Evolutionary conservation across 1,140 invertebrate species (phyloP), one percentile per base, ranked within the genome.

Genomic region (Drosophila suzukii): DNA sequence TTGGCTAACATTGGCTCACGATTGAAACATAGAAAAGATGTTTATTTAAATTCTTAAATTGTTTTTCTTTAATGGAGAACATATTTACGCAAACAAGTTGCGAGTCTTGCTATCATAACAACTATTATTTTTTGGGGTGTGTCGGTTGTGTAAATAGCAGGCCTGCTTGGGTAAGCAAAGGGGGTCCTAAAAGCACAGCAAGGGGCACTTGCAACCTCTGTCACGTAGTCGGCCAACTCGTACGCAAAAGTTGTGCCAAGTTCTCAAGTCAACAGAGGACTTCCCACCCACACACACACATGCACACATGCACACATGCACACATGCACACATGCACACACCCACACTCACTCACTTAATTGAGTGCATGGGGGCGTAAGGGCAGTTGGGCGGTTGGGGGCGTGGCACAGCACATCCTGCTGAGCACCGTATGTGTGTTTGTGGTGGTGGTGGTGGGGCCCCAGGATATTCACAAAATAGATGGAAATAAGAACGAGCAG

Each of bases 201-300:
- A 55, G 51, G 73, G 51, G 47, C 36, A 57, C 47, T 72, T 44
- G 41, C 53, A 62, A 39, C 44, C 46, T 43, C 55, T 30, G 66
- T 73, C 73, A 76, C 72, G 73, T 75, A 73, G 27, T 53, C 60
- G 53, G 15, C 20, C 46, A 66, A 74, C 38, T 75, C 71, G 71
- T 66, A 75, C 72, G 73, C 73, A 66, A 75, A 66, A 75, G 47
- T 75, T 66, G 54, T 76, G 72, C 50, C 72, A 76, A 76, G 61
- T 76, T 76, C 61, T 41, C 72, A 53, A 76, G 54, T 76, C 73
- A 75, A 75, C 71, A 75, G 30, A 38, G 53, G 70, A 74, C 51
- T 39, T 38, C 38, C 27, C n/a, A 39, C 39, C 11, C 32, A 17
- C 58, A 55, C 57, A 36, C 57, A n/a, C n/a, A n/a, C n/a, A n/a